Base-by-base conservation (phyloP, 1,140 invertebrate genomes). In the Zaprionus tsacasi region DNA sequence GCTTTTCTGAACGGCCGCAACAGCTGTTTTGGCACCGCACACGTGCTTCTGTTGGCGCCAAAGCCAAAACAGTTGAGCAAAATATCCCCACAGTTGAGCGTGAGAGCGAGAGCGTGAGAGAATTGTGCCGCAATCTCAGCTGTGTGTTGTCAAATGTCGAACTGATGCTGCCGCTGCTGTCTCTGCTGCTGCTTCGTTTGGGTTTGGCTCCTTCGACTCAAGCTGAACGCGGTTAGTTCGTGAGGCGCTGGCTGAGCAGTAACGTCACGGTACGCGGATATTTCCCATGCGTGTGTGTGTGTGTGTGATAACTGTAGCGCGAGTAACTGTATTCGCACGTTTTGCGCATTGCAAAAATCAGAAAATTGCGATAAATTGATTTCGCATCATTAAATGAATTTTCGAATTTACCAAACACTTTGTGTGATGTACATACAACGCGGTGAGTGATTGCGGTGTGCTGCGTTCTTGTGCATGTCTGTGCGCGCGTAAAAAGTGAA, bases 221-320 rank as follows among this genome's bases (percentile, higher is more conserved):
- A 43, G 43, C 21, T 64, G 58, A 65, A 43, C 48, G 65, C n/a
- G 57, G 70, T 87, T 70, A 88, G 83, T 88, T 88, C 68, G 83
- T 87, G 83, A 80, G 79, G 79, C 83, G 75, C 83, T 82, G 68
- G 70, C 79, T 80, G 66, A 72, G 70, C 77, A 72, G 76, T 80
- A 88, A 82, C 65, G 78, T 82, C 73, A 65, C 76, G 64, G 73
- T 54, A 6, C 27, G 35, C 78, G 81, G 40, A 45, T 45, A 15
- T 15, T 45, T 4, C 7, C 8, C n/a, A n/a, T 15, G 3, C 6
- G 40, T 15, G 7, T 15, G n/a, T 8, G 71, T 8, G 21, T 21
- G 45, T 8, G 63, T 68, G 73, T 55, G 25, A 6, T 10, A 45
- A 6, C 36, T 25, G 45, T 45, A 55, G 15, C 17, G 45, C 7